These are phyloP conservation scores for Lingula anatina DNA, from an alignment of 2,888 invertebrate genomes.

Conservation along the genomic window DNA sequence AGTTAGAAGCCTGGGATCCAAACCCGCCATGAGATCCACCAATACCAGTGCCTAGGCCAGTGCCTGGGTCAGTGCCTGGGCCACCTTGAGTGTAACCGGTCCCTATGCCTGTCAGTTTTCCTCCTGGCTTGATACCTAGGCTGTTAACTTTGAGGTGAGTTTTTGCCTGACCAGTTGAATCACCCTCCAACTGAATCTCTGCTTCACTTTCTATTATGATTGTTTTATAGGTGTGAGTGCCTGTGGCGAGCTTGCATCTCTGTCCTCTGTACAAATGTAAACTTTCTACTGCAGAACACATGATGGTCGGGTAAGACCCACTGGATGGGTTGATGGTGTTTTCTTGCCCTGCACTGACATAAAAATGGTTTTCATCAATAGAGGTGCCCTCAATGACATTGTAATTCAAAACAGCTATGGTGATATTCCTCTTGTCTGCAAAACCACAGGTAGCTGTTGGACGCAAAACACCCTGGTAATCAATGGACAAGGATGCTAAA, in stretches of 20 bases:
- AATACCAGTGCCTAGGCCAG: slow-evolving; percentile 8
- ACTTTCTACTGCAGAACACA: slow-evolving; percentile 5
- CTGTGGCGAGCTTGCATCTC: slow-evolving; percentile 16
- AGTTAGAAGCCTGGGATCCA: slow-evolving; percentile 16
- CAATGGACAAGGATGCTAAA: slow-evolving; percentile 13
- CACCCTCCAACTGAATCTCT: slow-evolving; percentile 18
- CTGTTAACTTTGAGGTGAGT: slow-evolving; percentile 18
- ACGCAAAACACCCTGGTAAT: slow-evolving; percentile 16
- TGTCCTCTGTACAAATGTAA: slow-evolving; percentile 16
- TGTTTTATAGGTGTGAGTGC: slow-evolving; percentile 12
- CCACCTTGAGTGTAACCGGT: slow-evolving; percentile 18
- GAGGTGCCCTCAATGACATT: too few species aligned
- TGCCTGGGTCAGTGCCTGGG: slow-evolving; percentile 13
- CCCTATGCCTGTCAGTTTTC: slow-evolving; percentile 19
- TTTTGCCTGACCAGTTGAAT: slow-evolving; percentile 11
- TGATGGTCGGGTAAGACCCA: slow-evolving; percentile 6
- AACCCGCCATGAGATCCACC: slow-evolving; percentile 24
- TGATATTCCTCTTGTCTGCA: slow-evolving; percentile 5
- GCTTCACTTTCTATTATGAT: slow-evolving; percentile 22
- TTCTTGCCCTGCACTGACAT: slow-evolving; percentile 1
- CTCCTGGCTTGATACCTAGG: slow-evolving; percentile 18
- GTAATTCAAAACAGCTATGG: too few species aligned
- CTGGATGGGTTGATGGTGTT: slow-evolving; percentile 5
- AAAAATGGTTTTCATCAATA: too few species aligned
- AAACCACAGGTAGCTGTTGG: slow-evolving; percentile 12